Evolutionary conservation across 2,888 invertebrate species (phyloP), one percentile per base, ranked within the genome.

Genomic region (Leptinotarsa rubiginosa): DNA sequence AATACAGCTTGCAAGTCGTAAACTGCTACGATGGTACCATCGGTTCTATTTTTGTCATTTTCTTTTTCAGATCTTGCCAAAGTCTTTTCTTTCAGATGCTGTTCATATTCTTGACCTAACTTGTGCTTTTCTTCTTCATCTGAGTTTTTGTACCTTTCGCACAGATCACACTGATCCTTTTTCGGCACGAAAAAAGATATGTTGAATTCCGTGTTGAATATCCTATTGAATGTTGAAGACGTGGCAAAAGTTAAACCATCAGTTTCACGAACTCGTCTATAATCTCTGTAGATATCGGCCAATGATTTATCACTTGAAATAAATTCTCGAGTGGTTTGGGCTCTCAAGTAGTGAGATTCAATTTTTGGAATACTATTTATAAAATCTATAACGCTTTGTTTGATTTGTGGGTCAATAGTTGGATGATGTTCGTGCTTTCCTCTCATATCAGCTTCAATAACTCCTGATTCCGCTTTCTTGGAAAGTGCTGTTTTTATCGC

Each of bases 391-490:
- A 72, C 62, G 66, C 47, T 56, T 22, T 66, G 22, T 47, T 73
- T 73, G 1, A 77, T 71, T 65, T 73, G 59, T 12, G 62, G 62
- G 22, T 59, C 31, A 31, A 68, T 67, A 16, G 65, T 77, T 41
- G 73, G 74, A 13, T 75, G 74, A n/a, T 76, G 69, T n/a, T 67
- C 68, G 25, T 76, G 73, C 65, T 75, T 76, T 41, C 75, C 78
- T 68, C 69, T 68, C 41, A 47, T 47, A 50, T 75, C 74, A 5
- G 50, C 50, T 65, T 47, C 20, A 47, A 73, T 52, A 47, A 70
- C 7, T 20, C 56, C 73, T 47, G 20, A 65, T 15, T 49, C 49
- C 5, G 22, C 41, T 50, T 50, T 72, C 20, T 73, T 69, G 12
- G 52, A 31, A 47, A 65, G 49, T 47, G 56, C 50, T 1, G 69